These are phyloP conservation scores for Andrena camellia DNA, from an alignment of 2,888 invertebrate species.

Conservation along the genomic window DNA sequence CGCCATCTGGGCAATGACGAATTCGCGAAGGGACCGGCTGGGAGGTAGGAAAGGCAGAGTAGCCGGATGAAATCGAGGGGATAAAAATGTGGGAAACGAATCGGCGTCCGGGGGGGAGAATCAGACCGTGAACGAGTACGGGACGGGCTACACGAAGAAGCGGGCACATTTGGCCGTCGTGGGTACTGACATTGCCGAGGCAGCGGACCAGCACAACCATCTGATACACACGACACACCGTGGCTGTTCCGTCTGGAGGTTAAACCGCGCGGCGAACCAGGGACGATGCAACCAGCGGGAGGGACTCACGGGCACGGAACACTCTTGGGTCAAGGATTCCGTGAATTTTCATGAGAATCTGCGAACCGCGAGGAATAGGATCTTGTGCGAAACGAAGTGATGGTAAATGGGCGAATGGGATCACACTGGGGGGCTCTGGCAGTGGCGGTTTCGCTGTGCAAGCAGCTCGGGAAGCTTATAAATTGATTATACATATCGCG, in stretches of 20 bases:
- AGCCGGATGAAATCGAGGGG: conserved; percentile 46
- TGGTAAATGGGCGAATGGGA: background rate
- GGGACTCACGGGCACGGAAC: conserved; percentile 44
- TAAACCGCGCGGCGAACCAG: conserved; percentile 69
- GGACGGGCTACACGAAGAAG: conserved; percentile 56
- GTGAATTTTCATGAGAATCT: conserved; percentile 68
- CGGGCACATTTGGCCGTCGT: conserved; percentile 59
- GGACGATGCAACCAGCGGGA: conserved; percentile 53
- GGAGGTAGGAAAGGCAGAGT: background rate
- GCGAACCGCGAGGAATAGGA: conserved; percentile 9
- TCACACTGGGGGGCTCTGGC: background rate
- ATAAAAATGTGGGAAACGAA: conserved; percentile 65
- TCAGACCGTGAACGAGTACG: conserved; percentile 71
- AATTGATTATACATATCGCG: no score
- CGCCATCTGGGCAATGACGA: conserved; percentile 46
- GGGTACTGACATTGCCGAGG: conserved; percentile 64
- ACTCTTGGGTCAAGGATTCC: conserved; percentile 67
- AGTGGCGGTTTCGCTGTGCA: background rate
- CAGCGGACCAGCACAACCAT: conserved; percentile 67
- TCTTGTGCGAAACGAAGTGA: background rate
- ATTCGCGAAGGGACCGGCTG: conserved; percentile 25
- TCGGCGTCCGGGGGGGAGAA: conserved; percentile 58
- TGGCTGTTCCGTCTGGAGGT: conserved; percentile 68
- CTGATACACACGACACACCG: conserved; percentile 68
- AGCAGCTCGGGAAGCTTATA: no score